Evolutionary conservation across 2,113 vertebrate genomes (phyloP), one percentile per base, ranked within the genome.

Genomic region (Salvelinus alpinus): DNA sequence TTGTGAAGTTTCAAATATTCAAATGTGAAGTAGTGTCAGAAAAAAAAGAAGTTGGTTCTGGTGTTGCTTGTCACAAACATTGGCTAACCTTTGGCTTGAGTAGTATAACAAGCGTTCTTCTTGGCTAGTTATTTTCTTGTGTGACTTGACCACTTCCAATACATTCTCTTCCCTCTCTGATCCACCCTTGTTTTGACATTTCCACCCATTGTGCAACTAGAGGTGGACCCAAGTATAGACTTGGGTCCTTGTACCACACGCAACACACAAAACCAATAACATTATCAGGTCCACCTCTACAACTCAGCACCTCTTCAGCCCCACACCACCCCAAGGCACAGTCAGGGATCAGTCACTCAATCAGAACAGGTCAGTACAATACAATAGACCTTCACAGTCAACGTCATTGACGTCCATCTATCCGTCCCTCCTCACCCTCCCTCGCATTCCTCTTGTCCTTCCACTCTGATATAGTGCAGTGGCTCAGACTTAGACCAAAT

Each of bases 291-390:
- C 27, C 18, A 34, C 31, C 13, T 34, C 27, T 20, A 31, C 18
- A 29, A 68, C 31, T 68, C 18, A 22, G 59, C 18, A 8, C 44
- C 47, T 54, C 48, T 18, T 34, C 47, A 27, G 22, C 12, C n/a
- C 20, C 22, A 47, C 66, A 75, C 3, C 31, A 64, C n/a, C 31
- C 71, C 12, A 82, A 86, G 86, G 81, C 86, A 88, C 81, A 64
- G 71, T 73, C n/a, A 25, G 3, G 38, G 18, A 25, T 68, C 65
- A 18, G 69, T 47, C 67, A 20, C 64, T 20, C 16, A 0, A 2
- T 27, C 24, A 75, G 25, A 38, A 65, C 24, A 14, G 24, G 6
- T 65, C 6, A 65, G 64, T 6, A 5, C 65, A 68, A 20, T 34
- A 18, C 4, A 27, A 67, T 18, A 16, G 64, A 22, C 25, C 27